These are phyloP conservation scores for Tokudaia muenninki DNA, from an alignment of 2,797 vertebrate genomes.

Conservation along the genomic window DNA sequence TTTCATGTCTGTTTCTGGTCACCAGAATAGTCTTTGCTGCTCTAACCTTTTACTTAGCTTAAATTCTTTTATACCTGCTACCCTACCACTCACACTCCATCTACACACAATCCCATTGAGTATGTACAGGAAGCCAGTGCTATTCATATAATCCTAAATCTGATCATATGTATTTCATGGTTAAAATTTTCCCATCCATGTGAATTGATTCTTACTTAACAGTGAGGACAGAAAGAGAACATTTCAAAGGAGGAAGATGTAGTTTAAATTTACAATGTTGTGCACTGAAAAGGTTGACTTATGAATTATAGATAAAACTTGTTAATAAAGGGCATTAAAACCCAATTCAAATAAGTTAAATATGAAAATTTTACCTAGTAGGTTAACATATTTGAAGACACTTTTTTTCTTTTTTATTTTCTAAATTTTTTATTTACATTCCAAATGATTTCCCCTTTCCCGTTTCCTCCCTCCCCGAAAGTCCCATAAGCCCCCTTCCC, in stretches of 20 bases:
- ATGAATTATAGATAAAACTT: neutral
- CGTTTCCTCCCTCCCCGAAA: no score
- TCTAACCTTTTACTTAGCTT: neutral
- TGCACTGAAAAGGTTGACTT: neutral
- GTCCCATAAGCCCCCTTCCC: no score
- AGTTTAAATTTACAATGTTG: neutral
- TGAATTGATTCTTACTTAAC: neutral
- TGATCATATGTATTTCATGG: neutral
- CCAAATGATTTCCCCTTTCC: no score
- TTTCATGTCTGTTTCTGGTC: neutral
- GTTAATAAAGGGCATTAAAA: neutral
- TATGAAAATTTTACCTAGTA: neutral
- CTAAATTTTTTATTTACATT: no score
- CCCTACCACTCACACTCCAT: neutral
- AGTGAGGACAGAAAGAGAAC: neutral
- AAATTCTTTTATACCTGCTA: neutral
- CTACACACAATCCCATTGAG: neutral
- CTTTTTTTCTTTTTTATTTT: no score
- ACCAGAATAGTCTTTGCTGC: neutral
- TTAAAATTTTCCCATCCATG: neutral
- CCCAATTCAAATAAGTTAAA: neutral
- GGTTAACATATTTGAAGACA: neutral
- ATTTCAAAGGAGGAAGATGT: neutral
- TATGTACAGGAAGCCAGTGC: neutral
- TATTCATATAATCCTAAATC: constrained; percentile 29